These are phyloP conservation scores for Sinohyriopsis cumingii DNA, from an alignment of 2,888 invertebrate species.

Conservation along the genomic window DNA sequence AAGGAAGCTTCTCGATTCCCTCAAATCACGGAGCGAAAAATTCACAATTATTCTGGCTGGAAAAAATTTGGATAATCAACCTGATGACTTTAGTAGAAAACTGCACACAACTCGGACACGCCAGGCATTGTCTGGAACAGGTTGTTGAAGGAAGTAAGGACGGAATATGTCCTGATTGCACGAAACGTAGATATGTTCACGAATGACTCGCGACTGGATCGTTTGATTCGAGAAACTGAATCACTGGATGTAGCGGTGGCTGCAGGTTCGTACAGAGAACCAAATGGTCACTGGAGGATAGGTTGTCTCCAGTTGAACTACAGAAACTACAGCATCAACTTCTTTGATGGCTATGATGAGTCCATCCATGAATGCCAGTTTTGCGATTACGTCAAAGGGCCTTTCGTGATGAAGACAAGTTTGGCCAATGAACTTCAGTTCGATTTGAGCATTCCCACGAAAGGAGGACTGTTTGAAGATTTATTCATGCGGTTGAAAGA, in stretches of 20 bases:
- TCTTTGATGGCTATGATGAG: slow-evolving; percentile 57
- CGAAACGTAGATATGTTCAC: slow-evolving; percentile 48
- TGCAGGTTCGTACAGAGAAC: slow-evolving; percentile 53
- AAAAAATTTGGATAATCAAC: too few species aligned
- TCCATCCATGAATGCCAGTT: slow-evolving; percentile 62
- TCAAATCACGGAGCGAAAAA: not conserved
- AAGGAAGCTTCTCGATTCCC: not conserved
- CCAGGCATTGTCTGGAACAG: slow-evolving; percentile 49
- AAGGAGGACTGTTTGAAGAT: slow-evolving; percentile 53
- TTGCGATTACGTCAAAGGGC: slow-evolving; percentile 63
- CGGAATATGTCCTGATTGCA: slow-evolving; percentile 57
- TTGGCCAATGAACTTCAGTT: slow-evolving; percentile 39
- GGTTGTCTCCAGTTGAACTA: slow-evolving; percentile 59
- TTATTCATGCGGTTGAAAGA: slow-evolving; percentile 57
- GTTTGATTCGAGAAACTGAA: slow-evolving; percentile 56
- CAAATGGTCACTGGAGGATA: slow-evolving; percentile 56
- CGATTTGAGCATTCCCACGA: slow-evolving; percentile 26
- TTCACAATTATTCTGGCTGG: too few species aligned
- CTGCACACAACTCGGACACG: not conserved
- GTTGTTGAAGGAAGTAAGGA: slow-evolving; percentile 40
- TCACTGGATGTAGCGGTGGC: slow-evolving; percentile 42
- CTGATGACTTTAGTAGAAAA: not conserved
- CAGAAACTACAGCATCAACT: slow-evolving; percentile 56
- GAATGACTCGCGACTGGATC: slow-evolving; percentile 48
- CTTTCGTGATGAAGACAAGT: slow-evolving; percentile 53